These are phyloP conservation scores for Ophioninae sp. DNA, from an alignment of 2,888 invertebrate genomes.

Conservation along the genomic window DNA sequence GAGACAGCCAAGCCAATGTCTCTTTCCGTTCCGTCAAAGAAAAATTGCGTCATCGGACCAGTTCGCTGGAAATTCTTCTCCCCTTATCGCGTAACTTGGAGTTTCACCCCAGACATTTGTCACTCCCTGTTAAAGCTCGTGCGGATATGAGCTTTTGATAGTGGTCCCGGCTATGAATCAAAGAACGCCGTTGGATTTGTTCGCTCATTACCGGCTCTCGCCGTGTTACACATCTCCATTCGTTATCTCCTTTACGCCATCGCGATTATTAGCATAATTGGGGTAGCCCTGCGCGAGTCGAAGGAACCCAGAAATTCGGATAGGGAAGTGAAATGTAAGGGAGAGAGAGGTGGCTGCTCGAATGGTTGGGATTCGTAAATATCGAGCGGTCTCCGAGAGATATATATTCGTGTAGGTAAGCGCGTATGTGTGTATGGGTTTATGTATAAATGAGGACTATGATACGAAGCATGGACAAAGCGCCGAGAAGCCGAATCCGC, in stretches of 20 bases:
- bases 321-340: conserved; percentile 32
- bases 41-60: background rate
- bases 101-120: background rate
- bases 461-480: conserved; percentile 65
- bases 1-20: background rate
- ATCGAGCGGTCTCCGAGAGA: conserved; percentile 62
- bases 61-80: background rate
- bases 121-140: background rate
- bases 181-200: conserved; percentile 23
- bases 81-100: background rate
- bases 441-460: conserved; percentile 34
- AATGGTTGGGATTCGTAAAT: conserved; percentile 59
- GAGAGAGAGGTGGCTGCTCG: conserved; percentile 16
- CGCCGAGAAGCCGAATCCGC: conserved; percentile 61
- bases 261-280: conserved; percentile 73
- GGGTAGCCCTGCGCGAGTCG: conserved; percentile 54
- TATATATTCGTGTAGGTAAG: conserved; percentile 19
- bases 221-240: background rate
- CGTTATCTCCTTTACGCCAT: conserved; percentile 22
- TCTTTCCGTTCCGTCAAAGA: background rate
- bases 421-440: background rate
- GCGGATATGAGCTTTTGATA: background rate
- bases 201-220: conserved; percentile 11
- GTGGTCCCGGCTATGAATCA: background rate
- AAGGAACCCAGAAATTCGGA: conserved; percentile 26